Base-by-base conservation (phyloP, 1,140 invertebrate genomes). In the Drosophila malerkotliana region DNA sequence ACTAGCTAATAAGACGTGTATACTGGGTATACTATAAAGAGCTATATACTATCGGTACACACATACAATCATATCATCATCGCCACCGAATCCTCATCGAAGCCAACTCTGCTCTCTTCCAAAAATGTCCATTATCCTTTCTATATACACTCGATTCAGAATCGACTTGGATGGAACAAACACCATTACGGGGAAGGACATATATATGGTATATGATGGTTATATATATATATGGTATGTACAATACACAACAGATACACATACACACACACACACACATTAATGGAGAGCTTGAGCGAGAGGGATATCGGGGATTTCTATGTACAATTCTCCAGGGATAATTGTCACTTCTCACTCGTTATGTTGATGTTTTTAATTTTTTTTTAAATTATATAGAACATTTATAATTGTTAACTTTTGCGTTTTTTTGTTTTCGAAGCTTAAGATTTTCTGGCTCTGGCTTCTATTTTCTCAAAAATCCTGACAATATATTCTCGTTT, bases 71-170 rank as follows among this genome's bases (percentile, higher is more conserved):
- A 28, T 28, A 28, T 28, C 26, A 5, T 28, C 57, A 52, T 59
- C 32, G 10, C 21, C 37, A 21, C 12, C 52, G 15, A 26, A 24
- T 18, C 52, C 41, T 51, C 61, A 30, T 49, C 49, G 24, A 51
- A 39, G 32, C 14, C 62, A 26, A 34, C 55, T 72, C 49, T 37
- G 55, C 47, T 28, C 49, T 59, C 51, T 4, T 56, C 28, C 47
- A 14, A 47, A 37, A n/a, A 12, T 37, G 34, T 47, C 30, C 18
- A 7, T 14, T 21, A 41, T 12, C 21, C 44, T 21, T 14, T 47
- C 63, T 83, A 83, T 83, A 48, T 84, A 83, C 79, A 83, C 60
- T 59, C 56, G 66, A 63, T 63, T 78, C 66, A 57, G 9, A 69
- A 69, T 57, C 66, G 51, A 69, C 53, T 41, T 69, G 66, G 66